A percentile compares a stretch with the other conserved stretches of the same genome.
Evolutionary conservation across 2,797 vertebrate genomes (phyloP).

Genomic region (Sarcophilus harrisii): DNA sequence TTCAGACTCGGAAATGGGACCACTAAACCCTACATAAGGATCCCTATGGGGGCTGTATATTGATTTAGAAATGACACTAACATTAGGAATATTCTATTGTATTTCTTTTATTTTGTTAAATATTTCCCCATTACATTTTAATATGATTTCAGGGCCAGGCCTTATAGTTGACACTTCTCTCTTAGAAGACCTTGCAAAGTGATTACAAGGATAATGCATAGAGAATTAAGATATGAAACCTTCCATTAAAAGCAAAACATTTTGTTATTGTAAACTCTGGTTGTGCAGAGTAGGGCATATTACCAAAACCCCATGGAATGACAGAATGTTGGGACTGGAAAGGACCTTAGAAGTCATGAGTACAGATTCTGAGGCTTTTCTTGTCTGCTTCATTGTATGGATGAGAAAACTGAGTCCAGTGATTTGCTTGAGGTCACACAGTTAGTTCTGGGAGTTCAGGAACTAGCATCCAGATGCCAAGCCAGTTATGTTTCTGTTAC

Average conservation of each 20-base stretch:
- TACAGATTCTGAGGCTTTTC: not conserved
- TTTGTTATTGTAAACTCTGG: not conserved
- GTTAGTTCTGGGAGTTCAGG: not conserved
- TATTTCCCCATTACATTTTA: not conserved
- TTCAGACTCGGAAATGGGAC: not conserved
- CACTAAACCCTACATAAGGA: not conserved
- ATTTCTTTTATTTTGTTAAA: not conserved
- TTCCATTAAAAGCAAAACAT: not conserved
- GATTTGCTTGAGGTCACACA: not conserved
- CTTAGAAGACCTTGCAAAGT: not conserved
- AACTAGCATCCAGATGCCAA: not conserved
- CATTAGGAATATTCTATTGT: not conserved
- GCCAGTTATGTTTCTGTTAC: not conserved
- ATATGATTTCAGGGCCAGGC: not conserved
- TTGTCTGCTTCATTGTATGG: not conserved
- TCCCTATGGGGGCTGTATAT: not conserved
- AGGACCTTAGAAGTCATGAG: not conserved
- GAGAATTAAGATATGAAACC: not conserved
- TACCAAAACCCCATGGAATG: not conserved
- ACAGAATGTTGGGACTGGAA: not conserved
- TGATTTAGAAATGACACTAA: not conserved
- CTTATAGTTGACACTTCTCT: not conserved
- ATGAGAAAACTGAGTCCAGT: not conserved
- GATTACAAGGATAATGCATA: not conserved
- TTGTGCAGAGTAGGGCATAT: not conserved